These are phyloP conservation scores for Zosterops borbonicus DNA, from an alignment of 2,113 vertebrate species.

Conservation along the genomic window DNA sequence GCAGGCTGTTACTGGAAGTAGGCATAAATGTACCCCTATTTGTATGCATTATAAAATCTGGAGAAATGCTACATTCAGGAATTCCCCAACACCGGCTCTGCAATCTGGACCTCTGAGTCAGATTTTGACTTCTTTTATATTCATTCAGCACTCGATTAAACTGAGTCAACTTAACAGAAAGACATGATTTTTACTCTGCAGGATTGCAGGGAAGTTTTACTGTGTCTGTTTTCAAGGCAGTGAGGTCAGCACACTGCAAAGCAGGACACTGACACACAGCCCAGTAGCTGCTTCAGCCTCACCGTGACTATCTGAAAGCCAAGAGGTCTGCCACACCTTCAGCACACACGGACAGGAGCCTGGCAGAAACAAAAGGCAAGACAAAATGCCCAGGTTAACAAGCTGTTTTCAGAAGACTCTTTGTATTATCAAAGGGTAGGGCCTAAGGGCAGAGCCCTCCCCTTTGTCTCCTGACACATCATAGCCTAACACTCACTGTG, in stretches of 20 bases:
- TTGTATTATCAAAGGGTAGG: background rate
- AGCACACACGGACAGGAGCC: background rate
- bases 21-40: background rate
- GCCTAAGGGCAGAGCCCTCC: background rate
- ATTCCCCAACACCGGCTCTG: background rate
- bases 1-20: conserved; percentile 30
- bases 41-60: background rate
- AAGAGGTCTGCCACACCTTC: background rate
- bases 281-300: background rate
- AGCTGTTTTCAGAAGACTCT: background rate
- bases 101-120: conserved; percentile 23
- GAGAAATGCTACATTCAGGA: background rate
- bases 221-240: background rate
- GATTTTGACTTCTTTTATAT: conserved; percentile 10
- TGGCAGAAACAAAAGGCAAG: background rate
- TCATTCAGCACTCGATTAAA: background rate
- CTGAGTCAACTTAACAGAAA: background rate
- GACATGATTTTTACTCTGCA: background rate
- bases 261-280: background rate
- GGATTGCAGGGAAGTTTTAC: background rate
- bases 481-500: background rate
- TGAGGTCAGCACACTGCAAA: rapidly evolving
- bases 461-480: background rate
- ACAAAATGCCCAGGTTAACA: background rate
- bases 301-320: background rate